Evolutionary conservation across 2,113 vertebrate species (phyloP), one percentile per base, ranked within the genome.

Genomic region (Ceyx melanurus): DNA sequence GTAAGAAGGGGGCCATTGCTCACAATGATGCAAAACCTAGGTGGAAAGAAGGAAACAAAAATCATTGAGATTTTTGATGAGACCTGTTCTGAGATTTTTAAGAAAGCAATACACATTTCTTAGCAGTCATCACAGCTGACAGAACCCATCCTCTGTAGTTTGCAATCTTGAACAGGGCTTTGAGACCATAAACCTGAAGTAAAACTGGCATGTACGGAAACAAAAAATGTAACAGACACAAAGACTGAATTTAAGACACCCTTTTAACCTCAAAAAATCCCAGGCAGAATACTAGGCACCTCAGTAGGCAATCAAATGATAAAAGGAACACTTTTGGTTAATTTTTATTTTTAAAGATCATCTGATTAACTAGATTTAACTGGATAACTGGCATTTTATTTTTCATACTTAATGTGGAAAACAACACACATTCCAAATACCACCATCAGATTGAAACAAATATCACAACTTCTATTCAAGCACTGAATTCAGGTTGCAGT

Each of bases 1-100:
- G 98, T 95, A 99, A 96, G 97, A 99, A 99, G 19, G 99, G 99
- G 26, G 99, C 98, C 99, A 99, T 99, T 48, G 53, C 40, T 97
- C 81, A 94, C 68, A n/a, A 8, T 4, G n/a, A 67, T 23, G 13
- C 48, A 82, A 70, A 75, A n/a, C 88, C 96, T 97, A 45, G 0
- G 2, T 6, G n/a, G 42, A 35, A 64, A 79, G 28, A 70, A 64
- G 13, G 3, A 83, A 67, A 82, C 1, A 62, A 61, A 88, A 76
- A 45, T 4, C 25, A 60, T 5, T 17, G 48, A 54, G 37, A 37
- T 37, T 37, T 37, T 37, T 37, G 37, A 37, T 37, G 10, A 35
- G 70, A 74, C 9, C 20, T n/a, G 60, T 2, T 46, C 35, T 60
- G 50, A 80, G 20, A 71, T 20, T 31, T 16, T 3, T 11, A 40